Percentiles rank a stretch among this genome's conserved stretches.
These are phyloP conservation scores for Julus scanicus DNA, from an alignment of 2,888 invertebrate genomes.

Conservation along the genomic window DNA sequence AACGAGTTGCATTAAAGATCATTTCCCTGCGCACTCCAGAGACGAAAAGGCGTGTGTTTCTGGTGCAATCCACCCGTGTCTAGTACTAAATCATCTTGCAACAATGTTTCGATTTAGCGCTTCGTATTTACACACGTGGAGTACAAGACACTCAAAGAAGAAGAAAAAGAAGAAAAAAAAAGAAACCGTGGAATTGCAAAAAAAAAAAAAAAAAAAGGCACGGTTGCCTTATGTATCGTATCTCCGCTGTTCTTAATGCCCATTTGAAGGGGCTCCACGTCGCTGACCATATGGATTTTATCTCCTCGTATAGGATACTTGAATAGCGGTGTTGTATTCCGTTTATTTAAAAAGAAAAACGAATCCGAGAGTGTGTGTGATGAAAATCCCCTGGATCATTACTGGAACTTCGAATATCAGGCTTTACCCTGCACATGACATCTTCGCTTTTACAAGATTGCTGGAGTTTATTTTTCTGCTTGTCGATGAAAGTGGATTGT, in stretches of 20 bases:
- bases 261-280: conserved; percentile 9
- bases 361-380: background rate
- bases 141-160: background rate
- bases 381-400: background rate
- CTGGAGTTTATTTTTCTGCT: background rate
- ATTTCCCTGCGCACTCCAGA: too few species aligned
- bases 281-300: conserved; percentile 27
- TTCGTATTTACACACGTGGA: conserved; percentile 5
- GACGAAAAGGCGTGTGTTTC: background rate
- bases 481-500: background rate
- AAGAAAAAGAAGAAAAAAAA: background rate
- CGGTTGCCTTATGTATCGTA: too few species aligned
- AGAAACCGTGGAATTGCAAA: background rate
- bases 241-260: background rate
- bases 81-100: background rate
- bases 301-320: background rate
- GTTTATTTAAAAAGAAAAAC: conserved; percentile 15
- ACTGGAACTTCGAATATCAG: background rate
- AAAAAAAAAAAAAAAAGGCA: background rate
- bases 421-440: background rate
- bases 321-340: conserved; percentile 24
- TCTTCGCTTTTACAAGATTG: conserved; percentile 21
- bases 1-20: too few species aligned
- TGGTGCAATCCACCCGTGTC: background rate
- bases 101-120: background rate